Evolutionary conservation across 2,888 invertebrate genomes (phyloP), one percentile per base, ranked within the genome.

Genomic region (Campoletis raptor): DNA sequence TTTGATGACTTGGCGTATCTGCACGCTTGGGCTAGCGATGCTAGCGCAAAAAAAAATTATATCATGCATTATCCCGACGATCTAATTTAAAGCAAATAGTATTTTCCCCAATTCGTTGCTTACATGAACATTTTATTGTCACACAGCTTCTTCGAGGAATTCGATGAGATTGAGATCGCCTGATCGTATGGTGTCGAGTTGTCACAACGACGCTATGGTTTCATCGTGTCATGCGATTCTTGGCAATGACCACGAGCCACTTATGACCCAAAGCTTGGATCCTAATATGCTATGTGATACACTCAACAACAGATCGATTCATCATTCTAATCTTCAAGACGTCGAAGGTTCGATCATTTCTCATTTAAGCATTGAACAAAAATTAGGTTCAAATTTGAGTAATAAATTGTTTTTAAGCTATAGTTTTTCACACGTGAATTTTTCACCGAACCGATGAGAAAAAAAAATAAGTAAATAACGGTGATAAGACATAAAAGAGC

Each of bases 101-200:
- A 0, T 77, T 45, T 61, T 21, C 9, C 64, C 24, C 69, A 61
- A 30, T 21, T 37, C 54, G 6, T 37, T 37, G 54, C n/a, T 36
- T 6, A 70, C 21, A 15, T n/a, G 6, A n/a, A 37, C 36, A 37
- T 21, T 30, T 61, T 1, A 61, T 61, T 61, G 30, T 12, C 61
- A 0, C 30, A 64, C 87, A 89, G 89, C 83, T 57, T 80, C 88
- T 15, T 82, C 88, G 76, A 90, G 93, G 70, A 93, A 88, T 86
- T 91, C 92, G 12, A 88, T 92, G 86, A 91, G 93, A 88, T 88
- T 92, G 85, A 95, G 95, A 52, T 97, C 97, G 0, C 97, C 97
- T 0, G 97, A 97, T 93, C 96, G 97, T 12, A 96, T 97, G 95
- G 95, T 96, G 0, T 96, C 96, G 15, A 97, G 97, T 93, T 97